Base-by-base conservation (phyloP, 2,113 vertebrate genomes). In the Melanocharis versteri region DNA sequence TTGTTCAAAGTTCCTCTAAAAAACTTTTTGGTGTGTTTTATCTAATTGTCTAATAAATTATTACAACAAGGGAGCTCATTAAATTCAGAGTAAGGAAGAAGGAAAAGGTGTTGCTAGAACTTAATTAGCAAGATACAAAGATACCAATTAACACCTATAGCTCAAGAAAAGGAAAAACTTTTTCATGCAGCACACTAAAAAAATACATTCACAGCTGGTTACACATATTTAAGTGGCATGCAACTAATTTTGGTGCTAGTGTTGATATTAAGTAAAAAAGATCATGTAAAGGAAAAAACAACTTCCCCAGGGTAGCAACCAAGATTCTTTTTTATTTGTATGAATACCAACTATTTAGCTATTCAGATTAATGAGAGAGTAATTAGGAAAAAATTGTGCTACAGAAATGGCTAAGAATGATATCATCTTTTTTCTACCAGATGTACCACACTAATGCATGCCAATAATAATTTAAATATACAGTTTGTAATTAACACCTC, bases 61-160 rank as follows among this genome's bases (percentile, higher is more conserved):
- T 97, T 97, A 97, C 96, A 97, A 97, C 97, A 98, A 98, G 96
- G 79, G 87, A 98, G 87, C 91, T 97, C 97, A 97, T 98, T 98
- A 98, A 98, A 98, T 96, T 95, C 94, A 97, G 97, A 98, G 92
- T 28, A 86, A 96, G 94, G 86, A 98, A 98, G 95, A 93, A 88
- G 94, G 89, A 98, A 97, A 97, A 98, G 98, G 98, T 98, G 98
- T 97, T 97, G 97, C 97, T 98, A 96, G 97, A 97, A 97, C 97
- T 97, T 98, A 98, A 98, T 99, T 98, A 98, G 97, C 98, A 98
- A 97, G 97, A 98, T 98, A 98, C 96, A 98, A 97, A 98, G 97
- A 98, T 95, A 96, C 98, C 98, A 98, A 99, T 99, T 99, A 99
- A 98, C 98, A 98, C 98, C 94, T 98, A 96, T 94, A 97, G 94